phyloP scores from a whole-genome alignment of 2,888 invertebrate species.

The Dicycla oo region DNA sequence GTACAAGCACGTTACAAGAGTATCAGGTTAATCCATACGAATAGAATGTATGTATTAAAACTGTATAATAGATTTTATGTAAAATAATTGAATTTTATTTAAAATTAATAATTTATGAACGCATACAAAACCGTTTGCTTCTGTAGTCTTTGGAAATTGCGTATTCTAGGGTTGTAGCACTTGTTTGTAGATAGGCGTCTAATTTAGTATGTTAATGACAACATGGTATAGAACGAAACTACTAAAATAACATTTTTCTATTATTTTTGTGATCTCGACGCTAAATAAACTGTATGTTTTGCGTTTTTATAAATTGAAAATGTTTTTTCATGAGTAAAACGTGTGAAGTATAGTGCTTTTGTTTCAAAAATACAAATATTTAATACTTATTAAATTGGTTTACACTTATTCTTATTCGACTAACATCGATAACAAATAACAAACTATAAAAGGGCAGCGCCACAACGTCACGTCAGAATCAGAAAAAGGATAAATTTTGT shows the following conservation, averaged over 20 bases:
- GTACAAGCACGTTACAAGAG: not conserved
- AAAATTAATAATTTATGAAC: constrained; percentile 18
- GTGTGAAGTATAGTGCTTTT: fast-evolving
- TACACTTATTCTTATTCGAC: constrained; percentile 18
- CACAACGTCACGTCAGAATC: constrained; percentile 71
- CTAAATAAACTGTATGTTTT: not conserved
- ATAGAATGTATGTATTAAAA: not conserved
- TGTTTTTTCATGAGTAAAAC: not conserved
- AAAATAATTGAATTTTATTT: too few relatives aligned
- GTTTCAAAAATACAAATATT: too few relatives aligned
- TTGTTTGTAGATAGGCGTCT: too few relatives aligned
- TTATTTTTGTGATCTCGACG: not conserved
- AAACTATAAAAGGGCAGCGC: constrained; percentile 48
- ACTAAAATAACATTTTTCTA: not conserved
- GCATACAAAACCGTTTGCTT: constrained; percentile 10
- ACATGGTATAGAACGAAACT: fast-evolving
- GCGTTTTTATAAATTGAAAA: not conserved
- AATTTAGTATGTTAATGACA: not conserved
- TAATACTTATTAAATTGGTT: fast-evolving
- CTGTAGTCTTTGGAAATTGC: constrained; percentile 60
- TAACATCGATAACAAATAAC: constrained; percentile 18
- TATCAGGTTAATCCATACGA: not conserved
- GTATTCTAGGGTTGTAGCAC: constrained; percentile 30
- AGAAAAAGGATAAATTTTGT: constrained; percentile 74
- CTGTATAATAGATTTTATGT: not conserved